Evolutionary conservation across 2,113 vertebrate species (phyloP).

Genomic region (Coptodon bakossiorum): DNA sequence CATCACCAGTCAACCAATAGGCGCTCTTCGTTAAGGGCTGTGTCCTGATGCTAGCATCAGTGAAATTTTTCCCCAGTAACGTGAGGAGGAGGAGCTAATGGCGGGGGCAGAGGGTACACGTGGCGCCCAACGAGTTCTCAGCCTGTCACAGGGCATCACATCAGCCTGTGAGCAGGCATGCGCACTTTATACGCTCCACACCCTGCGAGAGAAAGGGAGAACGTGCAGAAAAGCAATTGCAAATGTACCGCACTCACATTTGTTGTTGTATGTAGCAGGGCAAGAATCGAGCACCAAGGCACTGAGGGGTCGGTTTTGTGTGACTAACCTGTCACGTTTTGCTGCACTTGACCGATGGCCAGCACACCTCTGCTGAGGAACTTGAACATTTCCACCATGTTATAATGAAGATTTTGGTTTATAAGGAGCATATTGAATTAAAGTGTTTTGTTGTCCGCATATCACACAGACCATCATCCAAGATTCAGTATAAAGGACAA

Average conservation of each 20-base stretch:
- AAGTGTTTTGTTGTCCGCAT: not conserved
- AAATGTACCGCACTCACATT: not conserved
- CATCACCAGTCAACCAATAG: constrained; percentile 49
- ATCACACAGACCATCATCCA: not conserved
- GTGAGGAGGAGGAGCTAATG: constrained; percentile 8
- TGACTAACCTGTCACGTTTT: not conserved
- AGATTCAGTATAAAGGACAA: not conserved
- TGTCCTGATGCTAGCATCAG: constrained; percentile 10
- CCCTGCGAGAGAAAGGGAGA: not conserved
- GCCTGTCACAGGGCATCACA: constrained; percentile 58
- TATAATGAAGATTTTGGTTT: not conserved
- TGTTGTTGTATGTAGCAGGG: not conserved
- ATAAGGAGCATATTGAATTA: not conserved
- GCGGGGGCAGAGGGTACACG: constrained; percentile 28
- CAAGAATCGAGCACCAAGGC: not conserved
- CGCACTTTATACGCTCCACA: not conserved
- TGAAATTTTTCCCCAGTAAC: constrained; percentile 40
- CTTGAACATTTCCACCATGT: not conserved
- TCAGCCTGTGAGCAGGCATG: constrained; percentile 47
- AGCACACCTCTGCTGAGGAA: not conserved
- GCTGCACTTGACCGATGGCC: not conserved
- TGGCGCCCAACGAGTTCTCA: constrained; percentile 42
- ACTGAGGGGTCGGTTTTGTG: accelerated
- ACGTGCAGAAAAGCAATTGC: not conserved
- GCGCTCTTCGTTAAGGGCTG: not conserved